Percentiles rank a stretch among this genome's conserved stretches.
Evolutionary conservation across 1,140 invertebrate genomes (phyloP).

Genomic region (Drosophila dunni): DNA sequence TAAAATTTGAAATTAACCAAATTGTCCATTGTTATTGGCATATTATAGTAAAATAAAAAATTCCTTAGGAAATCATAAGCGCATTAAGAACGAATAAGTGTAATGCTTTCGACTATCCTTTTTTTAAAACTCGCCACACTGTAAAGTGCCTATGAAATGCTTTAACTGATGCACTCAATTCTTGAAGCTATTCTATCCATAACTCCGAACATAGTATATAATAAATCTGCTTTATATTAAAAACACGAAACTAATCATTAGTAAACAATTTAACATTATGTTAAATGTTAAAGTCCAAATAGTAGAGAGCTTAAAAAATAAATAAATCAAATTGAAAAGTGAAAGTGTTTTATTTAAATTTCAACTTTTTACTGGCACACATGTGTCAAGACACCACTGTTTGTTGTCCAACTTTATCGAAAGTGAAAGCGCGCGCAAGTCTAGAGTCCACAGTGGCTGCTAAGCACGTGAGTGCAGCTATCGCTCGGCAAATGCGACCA

Average conservation of each 20-base stretch:
- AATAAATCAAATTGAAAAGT: slow-evolving; percentile 43
- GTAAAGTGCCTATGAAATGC: slow-evolving; percentile 58
- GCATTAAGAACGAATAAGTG: slow-evolving; percentile 3
- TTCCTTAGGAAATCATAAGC: not conserved
- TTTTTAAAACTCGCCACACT: slow-evolving; percentile 40
- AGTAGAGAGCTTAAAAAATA: slow-evolving; percentile 62
- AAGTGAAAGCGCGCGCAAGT: not conserved
- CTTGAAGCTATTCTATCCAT: slow-evolving; percentile 21
- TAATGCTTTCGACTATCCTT: slow-evolving; percentile 9
- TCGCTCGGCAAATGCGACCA: no score
- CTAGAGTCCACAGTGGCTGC: no score
- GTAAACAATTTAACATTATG: slow-evolving; percentile 25
- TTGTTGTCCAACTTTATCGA: not conserved
- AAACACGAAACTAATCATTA: slow-evolving; percentile 31
- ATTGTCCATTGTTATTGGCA: slow-evolving; percentile 12
- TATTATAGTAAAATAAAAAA: not conserved
- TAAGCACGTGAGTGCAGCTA: no score
- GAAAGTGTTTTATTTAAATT: slow-evolving; percentile 2
- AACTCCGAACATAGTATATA: slow-evolving; percentile 11
- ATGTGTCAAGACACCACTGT: not conserved
- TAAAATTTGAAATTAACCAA: not conserved
- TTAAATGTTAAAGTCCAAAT: slow-evolving; percentile 52
- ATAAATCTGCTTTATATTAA: slow-evolving; percentile 31
- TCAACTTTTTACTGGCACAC: not conserved
- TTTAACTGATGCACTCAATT: slow-evolving; percentile 31